These are phyloP conservation scores for Aurelia sp. DNA, from an alignment of 30 jellyfish, hydroid and myxozoan genomes.

Conservation along the genomic window DNA sequence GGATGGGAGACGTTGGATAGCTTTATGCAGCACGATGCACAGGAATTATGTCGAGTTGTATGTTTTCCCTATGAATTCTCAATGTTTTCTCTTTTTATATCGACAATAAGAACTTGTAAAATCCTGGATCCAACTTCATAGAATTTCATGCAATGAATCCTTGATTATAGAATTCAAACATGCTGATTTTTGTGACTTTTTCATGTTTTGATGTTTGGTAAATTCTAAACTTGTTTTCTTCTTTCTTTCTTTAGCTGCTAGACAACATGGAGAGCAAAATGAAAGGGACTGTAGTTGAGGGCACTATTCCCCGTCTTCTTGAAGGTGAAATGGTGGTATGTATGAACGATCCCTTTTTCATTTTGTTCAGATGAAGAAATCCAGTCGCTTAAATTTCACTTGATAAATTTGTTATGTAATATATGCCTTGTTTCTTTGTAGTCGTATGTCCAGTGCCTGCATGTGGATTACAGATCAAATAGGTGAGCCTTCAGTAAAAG, in stretches of 20 bases:
- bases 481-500: slow-evolving; percentile 51
- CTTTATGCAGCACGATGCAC: slow-evolving; percentile 99
- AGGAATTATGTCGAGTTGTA: slow-evolving; percentile 98
- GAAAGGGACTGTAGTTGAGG: slow-evolving; percentile 99
- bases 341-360: neutral
- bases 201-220: too few species aligned
- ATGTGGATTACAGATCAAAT: slow-evolving; percentile 85
- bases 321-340: slow-evolving; percentile 96
- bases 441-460: slow-evolving; percentile 96
- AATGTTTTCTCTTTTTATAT: too few species aligned
- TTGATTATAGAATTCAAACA: too few species aligned
- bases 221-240: too few species aligned
- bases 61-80: neutral
- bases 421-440: slow-evolving; percentile 16
- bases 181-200: too few species aligned
- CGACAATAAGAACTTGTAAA: too few species aligned
- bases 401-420: too few species aligned
- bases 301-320: slow-evolving; percentile 89
- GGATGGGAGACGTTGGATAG: slow-evolving; percentile 99
- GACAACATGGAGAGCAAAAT: slow-evolving; percentile 98
- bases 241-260: slow-evolving; percentile 59
- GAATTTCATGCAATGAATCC: too few species aligned
- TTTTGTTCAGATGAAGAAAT: too few species aligned
- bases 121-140: too few species aligned
- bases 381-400: too few species aligned